Evolutionary conservation across 2,797 vertebrate species (phyloP), one percentile per base, ranked within the genome.

Genomic region (Cottoperca gobio): DNA sequence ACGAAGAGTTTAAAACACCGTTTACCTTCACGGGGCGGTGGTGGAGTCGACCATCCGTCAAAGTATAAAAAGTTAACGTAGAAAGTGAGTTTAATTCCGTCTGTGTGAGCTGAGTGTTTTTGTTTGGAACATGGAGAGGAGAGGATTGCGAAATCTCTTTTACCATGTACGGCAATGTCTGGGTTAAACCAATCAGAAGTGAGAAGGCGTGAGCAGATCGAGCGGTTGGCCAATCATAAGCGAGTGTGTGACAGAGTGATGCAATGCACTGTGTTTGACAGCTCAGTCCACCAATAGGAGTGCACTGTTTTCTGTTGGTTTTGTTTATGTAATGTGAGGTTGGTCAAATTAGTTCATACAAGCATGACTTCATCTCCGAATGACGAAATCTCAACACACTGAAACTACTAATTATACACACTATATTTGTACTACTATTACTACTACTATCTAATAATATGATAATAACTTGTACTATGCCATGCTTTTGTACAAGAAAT

Each of bases 131-230:
- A 86, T 84, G 86, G 90, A 92, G 85, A 79, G 85, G 69, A 84
- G 79, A 64, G 48, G 92, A 95, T 96, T 96, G 94, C 94, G 94
- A 95, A 95, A 95, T 95, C 90, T 86, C 72, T 86, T 85, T 93
- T 86, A 87, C 94, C 94, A 91, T 95, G 90, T 95, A 95, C 86
- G 94, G 94, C 86, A 79, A 93, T 93, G 73, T 92, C 63, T 37
- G 6, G 24, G 14, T 3, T 45, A 24, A 78, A 57, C 95, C 94
- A 95, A 93, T 94, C 85, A 89, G 26, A 73, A 28, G 23, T 6
- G 5, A 42, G 46, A 0, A 19, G 76, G 70, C 3, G 70, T 62
- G 6, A 16, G 57, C 43, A 37, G 5, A 65, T 50, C 1, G 33
- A 52, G 57, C 0, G 2, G 0, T 7, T 1, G 61, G 17, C 95